Conservation (phyloP, 2,113 vertebrate genomes). For the Pachyramphus minor region DNA sequence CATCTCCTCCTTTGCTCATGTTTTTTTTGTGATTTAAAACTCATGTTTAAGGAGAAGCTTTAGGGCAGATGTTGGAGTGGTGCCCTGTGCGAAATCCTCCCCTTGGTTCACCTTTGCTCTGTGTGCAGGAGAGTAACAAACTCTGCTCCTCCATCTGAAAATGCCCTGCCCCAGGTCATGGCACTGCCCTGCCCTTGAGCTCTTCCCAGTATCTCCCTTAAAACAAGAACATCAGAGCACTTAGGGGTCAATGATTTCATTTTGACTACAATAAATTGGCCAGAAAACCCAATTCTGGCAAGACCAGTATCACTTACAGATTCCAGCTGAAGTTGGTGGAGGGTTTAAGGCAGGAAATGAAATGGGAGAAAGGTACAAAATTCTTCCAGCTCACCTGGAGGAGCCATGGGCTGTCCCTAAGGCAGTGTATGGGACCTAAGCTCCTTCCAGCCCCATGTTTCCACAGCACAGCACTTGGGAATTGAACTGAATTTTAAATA, state of each 20-base stretch:
- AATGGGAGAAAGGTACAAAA: background rate
- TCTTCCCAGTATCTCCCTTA: background rate
- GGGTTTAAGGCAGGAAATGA: background rate
- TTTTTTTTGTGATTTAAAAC: background rate
- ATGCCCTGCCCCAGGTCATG: background rate
- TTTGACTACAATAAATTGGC: background rate
- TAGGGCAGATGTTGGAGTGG: background rate
- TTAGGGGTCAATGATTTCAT: background rate
- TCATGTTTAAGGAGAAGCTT: background rate
- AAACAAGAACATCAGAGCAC: background rate
- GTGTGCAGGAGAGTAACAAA: background rate
- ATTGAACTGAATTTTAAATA: background rate
- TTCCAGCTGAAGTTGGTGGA: background rate
- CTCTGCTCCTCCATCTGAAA: background rate
- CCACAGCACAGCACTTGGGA: background rate
- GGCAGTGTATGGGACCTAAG: background rate
- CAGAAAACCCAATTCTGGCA: background rate
- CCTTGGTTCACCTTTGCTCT: background rate
- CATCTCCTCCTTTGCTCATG: background rate
- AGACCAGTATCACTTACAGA: accelerated
- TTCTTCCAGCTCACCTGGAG: background rate
- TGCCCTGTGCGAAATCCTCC: background rate
- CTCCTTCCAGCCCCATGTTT: background rate
- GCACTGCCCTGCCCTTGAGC: background rate
- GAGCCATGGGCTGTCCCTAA: background rate